Evolutionary conservation across 2,797 vertebrate species (phyloP), one percentile per base, ranked within the genome.

Genomic region (Acanthurus leucopareius): DNA sequence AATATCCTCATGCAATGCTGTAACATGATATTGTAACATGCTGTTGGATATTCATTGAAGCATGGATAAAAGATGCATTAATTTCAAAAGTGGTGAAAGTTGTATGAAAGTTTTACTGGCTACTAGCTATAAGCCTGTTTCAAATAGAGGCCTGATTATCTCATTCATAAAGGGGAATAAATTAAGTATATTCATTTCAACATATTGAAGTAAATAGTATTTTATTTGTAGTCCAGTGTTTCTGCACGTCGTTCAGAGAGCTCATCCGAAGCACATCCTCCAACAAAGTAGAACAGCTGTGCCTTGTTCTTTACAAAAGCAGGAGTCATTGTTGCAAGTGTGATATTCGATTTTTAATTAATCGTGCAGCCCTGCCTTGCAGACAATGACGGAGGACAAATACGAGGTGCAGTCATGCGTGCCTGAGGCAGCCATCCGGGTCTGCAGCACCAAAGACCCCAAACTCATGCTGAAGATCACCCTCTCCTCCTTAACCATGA

Each of bases 381-480:
- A 98, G 97, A 97, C 96, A 88, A 95, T 97, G 91, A 97, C 97
- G 58, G 96, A 97, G 90, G 97, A 98, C 85, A 94, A 93, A 62
- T 97, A 97, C 75, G 95, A 97, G 67, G 96, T 98, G 92, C 94
- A 95, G 85, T 96, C 96, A 14, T 94, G 94, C 80, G 84, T 95
- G 66, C 92, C 96, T 20, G 97, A 98, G 81, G 97, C 97, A 13
- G 96, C 97, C 91, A 95, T 98, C 93, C 84, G 93, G 85, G 96
- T 98, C 86, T 95, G 84, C 92, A 97, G 95, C 93, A 93, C 95
- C 90, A 97, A 94, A 92, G 96, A 96, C 68, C 97, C 97, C 77
- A 94, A 92, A 9, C 93, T 98, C 75, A 94, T 92, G 44, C 92
- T 98, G 95, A 98, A 96, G 95, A 96, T 98, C 95, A 97, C 95